These are phyloP conservation scores for Ophioninae sp. DNA, from an alignment of 2,888 invertebrate genomes.

Conservation along the genomic window DNA sequence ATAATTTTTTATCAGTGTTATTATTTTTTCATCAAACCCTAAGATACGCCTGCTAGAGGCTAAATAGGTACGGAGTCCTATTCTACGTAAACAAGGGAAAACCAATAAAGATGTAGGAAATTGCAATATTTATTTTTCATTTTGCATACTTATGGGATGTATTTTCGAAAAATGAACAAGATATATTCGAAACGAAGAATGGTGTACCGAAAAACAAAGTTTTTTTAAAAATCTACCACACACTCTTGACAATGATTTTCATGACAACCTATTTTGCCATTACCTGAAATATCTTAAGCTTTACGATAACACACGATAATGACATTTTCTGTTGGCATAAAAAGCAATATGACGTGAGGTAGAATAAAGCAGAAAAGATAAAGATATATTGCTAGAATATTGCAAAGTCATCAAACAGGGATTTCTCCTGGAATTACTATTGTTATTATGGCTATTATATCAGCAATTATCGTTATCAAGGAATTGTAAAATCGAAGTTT, in stretches of 20 bases:
- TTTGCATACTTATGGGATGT: too few relatives aligned
- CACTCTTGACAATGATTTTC: not conserved
- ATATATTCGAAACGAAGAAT: not conserved
- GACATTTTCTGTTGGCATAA: not conserved
- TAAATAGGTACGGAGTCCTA: too few relatives aligned
- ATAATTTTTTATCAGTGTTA: too few relatives aligned
- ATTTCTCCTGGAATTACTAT: not conserved
- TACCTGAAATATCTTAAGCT: too few relatives aligned
- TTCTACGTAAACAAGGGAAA: too few relatives aligned
- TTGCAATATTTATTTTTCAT: too few relatives aligned
- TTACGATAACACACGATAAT: not conserved
- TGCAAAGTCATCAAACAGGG: not conserved
- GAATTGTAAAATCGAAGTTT: not conserved
- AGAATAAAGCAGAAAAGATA: not conserved
- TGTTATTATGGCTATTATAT: not conserved
- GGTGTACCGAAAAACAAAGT: not conserved
- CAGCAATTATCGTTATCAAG: not conserved
- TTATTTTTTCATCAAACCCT: too few relatives aligned
- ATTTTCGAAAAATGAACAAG: not conserved
- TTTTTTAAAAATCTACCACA: not conserved
- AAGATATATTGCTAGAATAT: not conserved
- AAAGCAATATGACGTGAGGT: not conserved
- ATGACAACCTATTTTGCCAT: too few relatives aligned
- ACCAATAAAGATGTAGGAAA: too few relatives aligned
- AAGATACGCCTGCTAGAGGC: too few relatives aligned